Evolutionary conservation across 1,140 invertebrate genomes (phyloP).

Genomic region (Leguminivora glycinivorella): DNA sequence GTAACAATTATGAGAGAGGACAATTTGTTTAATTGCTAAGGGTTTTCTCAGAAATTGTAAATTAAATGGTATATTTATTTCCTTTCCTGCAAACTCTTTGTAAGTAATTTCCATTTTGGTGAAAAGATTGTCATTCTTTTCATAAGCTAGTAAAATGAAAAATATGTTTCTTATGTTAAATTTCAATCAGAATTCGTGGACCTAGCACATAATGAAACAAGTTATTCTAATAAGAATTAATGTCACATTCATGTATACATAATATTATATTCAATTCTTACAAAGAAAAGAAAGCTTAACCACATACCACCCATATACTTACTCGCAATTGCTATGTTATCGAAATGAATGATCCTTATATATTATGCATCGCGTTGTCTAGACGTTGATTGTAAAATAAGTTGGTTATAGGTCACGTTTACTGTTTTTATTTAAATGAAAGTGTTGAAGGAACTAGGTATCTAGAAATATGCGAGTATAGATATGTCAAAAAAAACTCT

Average conservation of each 20-base stretch:
- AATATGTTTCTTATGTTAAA: too few relatives aligned
- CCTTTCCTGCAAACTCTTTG: not conserved
- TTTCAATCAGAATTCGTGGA: too few relatives aligned
- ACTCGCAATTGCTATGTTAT: too few relatives aligned
- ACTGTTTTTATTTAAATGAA: not conserved
- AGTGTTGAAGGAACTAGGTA: not conserved
- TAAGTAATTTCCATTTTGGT: too few relatives aligned
- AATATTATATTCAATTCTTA: too few relatives aligned
- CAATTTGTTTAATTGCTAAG: slow-evolving; percentile 25
- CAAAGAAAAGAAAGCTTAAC: too few relatives aligned
- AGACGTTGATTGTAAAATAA: not conserved
- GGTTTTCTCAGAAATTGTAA: slow-evolving; percentile 6
- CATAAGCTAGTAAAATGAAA: too few relatives aligned
- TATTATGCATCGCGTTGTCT: not conserved
- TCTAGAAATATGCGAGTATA: not conserved
- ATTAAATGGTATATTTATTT: not conserved
- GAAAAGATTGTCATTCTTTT: too few relatives aligned
- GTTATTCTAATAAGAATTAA: too few relatives aligned
- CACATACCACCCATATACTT: too few relatives aligned
- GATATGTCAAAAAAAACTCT: not conserved
- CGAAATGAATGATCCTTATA: not conserved
- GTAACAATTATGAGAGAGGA: slow-evolving; percentile 29
- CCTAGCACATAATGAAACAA: too few relatives aligned
- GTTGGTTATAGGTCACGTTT: not conserved
- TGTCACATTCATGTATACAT: too few relatives aligned